Evolutionary conservation across 1,140 invertebrate species (phyloP), one percentile per base, ranked within the genome.

Genomic region (Teleogryllus occipitalis): DNA sequence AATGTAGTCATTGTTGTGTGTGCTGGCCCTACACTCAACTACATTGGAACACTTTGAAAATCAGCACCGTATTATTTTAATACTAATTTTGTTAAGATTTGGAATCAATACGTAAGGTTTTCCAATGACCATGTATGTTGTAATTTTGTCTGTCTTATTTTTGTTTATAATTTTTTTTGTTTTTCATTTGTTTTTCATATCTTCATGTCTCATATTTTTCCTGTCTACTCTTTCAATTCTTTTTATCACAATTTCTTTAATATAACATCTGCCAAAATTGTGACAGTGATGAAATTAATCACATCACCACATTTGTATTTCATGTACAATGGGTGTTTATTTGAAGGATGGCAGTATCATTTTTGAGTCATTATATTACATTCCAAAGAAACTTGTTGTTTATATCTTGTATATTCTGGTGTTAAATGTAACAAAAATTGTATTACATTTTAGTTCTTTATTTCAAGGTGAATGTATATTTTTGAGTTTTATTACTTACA

Each of bases 381-480:
- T 80, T 80, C 79, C 79, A 80, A 80, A 80, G 79, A 80, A 65
- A 75, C 75, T 74, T 80, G 78, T 79, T 79, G 79, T 80, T 65
- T 47, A 80, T 80, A 80, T 49, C 75, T 80, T 80, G 79, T 80
- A 80, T 76, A 80, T 47, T 80, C 39, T 47, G 47, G 48, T 65
- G 39, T 76, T 22, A 77, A 22, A 22, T 77, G 47, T 77, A 77
- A 77, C 76, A 77, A 49, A 49, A 48, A 77, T 21, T 80, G 47
- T 49, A 48, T 47, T 65, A 47, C 15, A 80, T 49, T 74, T 49
- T 76, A 80, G 47, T 47, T 76, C 12, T 78, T 78, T 14, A 75
- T 21, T 27, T 22, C 74, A 72, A 76, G 79, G 79, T 80, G 79
- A 76, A 80, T 80, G 79, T 80, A 80, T 80, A 80, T 80, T 80